Base-by-base conservation (phyloP, 30 jellyfish, hydroid and myxozoan species). In the Clytia hemisphaerica region DNA sequence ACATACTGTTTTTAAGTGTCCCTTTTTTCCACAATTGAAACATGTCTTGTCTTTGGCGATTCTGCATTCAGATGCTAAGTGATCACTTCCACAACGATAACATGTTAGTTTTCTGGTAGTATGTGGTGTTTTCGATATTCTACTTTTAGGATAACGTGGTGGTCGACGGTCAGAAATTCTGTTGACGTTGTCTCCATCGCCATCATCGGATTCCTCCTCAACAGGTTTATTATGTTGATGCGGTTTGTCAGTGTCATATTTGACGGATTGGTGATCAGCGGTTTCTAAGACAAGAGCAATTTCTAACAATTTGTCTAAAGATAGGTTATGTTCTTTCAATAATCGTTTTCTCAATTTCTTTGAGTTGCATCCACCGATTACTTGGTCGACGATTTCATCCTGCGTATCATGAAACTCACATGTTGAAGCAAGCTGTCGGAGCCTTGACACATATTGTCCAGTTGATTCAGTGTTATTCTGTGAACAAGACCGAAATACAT, bases 391-490 rank as follows among this genome's bases (percentile, higher is more conserved):
- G 3, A 75, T 47, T 33, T 77, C 91, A 35, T 66, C 83, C 5
- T 55, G 44, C 37, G 67, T 45, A 15, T 61, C 78, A 15, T 19
- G 63, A 64, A 77, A 77, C 19, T 77, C 92, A 64, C 82, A 77
- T 31, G 82, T 51, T 64, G 65, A 64, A 37, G 92, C 82, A 48
- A 78, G 62, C n/a, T 69, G 36, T 65, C 72, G 40, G 65, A 78
- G 75, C 36, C 53, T 72, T 50, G 85, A 73, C 50, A 46, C 85
- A 68, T 79, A 50, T 34, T 71, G 76, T 16, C 77, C 77, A 15
- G 54, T 36, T 32, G 83, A 71, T 61, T 71, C 83, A 60, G 69
- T 68, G 42, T 76, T 68, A 53, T 37, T 77, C 71, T 77, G 82
- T n/a, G 45, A 28, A 4, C 33, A 21, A 35, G 72, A 2, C 2